Evolutionary conservation across 2,113 vertebrate species (phyloP).

Genomic region (Cyanoramphus novaezelandiae): DNA sequence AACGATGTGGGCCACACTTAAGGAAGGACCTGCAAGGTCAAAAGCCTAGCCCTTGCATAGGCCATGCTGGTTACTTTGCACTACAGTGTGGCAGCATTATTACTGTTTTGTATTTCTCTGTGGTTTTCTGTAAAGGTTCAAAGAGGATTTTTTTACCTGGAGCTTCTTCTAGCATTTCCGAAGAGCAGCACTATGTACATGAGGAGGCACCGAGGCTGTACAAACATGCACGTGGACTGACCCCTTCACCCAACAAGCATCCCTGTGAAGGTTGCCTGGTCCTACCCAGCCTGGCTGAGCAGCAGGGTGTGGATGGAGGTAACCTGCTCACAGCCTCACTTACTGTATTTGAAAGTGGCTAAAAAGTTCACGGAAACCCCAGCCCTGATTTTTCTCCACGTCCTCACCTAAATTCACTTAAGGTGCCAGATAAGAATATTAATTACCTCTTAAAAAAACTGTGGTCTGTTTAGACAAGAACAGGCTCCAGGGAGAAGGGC

Average conservation of each 20-base stretch:
- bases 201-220: not conserved
- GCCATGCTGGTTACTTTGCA: not conserved
- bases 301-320: not conserved
- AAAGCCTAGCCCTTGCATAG: not conserved
- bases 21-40: slow-evolving; percentile 52
- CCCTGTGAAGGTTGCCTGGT: not conserved
- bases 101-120: not conserved
- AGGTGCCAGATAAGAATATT: not conserved
- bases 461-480: not conserved
- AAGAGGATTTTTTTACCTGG: not conserved
- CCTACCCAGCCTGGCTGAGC: not conserved
- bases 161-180: not conserved
- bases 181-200: not conserved
- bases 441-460: not conserved
- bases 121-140: not conserved
- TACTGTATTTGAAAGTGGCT: not conserved
- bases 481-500: not conserved
- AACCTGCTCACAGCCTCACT: not conserved
- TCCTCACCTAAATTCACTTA: rapidly evolving
- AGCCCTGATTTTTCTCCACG: not conserved
- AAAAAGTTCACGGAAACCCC: not conserved
- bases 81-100: not conserved
- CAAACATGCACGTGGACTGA: not conserved
- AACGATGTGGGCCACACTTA: not conserved
- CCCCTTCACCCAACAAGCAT: not conserved